Percentiles rank a stretch among this genome's conserved stretches.
Evolutionary conservation across 2,888 invertebrate genomes (phyloP).

Genomic region (Mesopsocus fuscifrons): DNA sequence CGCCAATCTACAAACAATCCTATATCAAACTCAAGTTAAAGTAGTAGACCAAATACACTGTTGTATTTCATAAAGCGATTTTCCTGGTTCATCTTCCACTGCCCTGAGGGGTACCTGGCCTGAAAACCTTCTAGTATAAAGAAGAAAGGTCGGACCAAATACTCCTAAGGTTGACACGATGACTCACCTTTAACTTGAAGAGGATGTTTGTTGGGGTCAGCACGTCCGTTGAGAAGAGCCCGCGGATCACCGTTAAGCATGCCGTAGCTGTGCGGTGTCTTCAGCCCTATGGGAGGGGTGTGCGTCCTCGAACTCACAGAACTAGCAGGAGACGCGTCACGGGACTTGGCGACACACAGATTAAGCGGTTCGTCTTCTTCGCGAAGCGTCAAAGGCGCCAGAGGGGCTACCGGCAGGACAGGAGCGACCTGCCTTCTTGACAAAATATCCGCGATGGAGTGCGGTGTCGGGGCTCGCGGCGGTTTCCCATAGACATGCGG

Average conservation of each 20-base stretch:
- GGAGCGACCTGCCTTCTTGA: constrained; percentile 25
- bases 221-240: neutral
- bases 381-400: constrained; percentile 14
- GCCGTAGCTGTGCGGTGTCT: neutral
- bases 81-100: too few relatives aligned
- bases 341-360: constrained; percentile 35
- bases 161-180: too few relatives aligned
- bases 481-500: constrained; percentile 75
- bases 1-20: too few relatives aligned
- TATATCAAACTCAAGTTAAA: too few relatives aligned
- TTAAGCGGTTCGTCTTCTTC: constrained; percentile 34
- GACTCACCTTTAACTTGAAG: constrained; percentile 2
- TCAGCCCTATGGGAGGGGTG: constrained; percentile 8
- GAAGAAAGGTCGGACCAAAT: too few relatives aligned
- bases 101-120: too few relatives aligned
- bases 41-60: too few relatives aligned
- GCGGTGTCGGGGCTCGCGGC: constrained; percentile 65
- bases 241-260: constrained; percentile 1
- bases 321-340: constrained; percentile 23
- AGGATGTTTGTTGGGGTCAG: neutral
- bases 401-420: constrained; percentile 13
- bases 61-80: too few relatives aligned
- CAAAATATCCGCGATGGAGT: constrained; percentile 73
- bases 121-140: too few relatives aligned
- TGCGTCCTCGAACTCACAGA: constrained; percentile 19